Evolutionary conservation across 2,888 invertebrate genomes (phyloP), one percentile per base, ranked within the genome.

Genomic region (Amphipyra berbera): DNA sequence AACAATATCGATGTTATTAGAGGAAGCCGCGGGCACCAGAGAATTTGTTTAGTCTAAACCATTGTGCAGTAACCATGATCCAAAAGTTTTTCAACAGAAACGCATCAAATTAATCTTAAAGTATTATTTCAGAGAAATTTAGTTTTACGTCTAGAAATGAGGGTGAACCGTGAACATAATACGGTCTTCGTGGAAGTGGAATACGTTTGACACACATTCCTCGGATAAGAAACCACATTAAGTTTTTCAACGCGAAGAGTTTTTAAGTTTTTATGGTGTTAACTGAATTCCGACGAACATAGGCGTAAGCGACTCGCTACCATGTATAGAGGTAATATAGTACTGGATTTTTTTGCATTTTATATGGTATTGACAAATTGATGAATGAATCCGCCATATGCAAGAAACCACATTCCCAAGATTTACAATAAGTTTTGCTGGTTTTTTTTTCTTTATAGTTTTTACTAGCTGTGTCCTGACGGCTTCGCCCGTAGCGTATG

Each of bases 181-280:
- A 63, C 61, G 65, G 73, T 82, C 75, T 90, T 91, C 88, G 82
- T 54, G 77, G 88, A 90, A 90, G 83, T 79, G 73, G 83, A 87
- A 82, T 76, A 84, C 81, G 82, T 84, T 87, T 88, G 88, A 89
- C 88, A 88, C 79, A 88, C 88, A 89, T 92, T 90, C 88, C 82
- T 81, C 55, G 79, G 84, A 84, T 86, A 87, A 84, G 78, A 78
- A 68, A 80, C 75, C 74, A 80, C 76, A 78, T 79, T 57, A 47
- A 50, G 30, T 48, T 59, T 46, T 49, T 30, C 47, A 58, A 62
- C 35, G 47, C 57, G 46, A 42, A 49, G 53, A 21, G 53, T 48
- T 60, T 45, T n/a, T 2, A 61, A 27, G 38, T 42, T 68, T 65
- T 73, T 68, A 73, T 54, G 33, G 38, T 68, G 60, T 49, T 35